phyloP scores from a whole-genome alignment of 2,797 vertebrate genomes.

The Molothrus aeneus region DNA sequence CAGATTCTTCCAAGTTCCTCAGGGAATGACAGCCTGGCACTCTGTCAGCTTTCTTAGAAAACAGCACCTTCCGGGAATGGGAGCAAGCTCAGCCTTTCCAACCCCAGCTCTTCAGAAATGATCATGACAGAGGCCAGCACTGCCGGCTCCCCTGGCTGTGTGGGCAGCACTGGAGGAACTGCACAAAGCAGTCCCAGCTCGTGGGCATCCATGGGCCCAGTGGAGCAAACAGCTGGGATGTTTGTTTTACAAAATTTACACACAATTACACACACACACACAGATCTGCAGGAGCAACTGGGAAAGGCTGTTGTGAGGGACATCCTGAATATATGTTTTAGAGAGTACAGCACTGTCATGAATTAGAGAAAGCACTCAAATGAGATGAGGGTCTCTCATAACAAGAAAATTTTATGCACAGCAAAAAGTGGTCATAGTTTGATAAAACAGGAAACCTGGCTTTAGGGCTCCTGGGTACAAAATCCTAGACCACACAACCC shows the following conservation, averaged over 20 bases:
- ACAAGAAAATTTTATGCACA: not conserved
- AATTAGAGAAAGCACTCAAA: not conserved
- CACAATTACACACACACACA: not conserved
- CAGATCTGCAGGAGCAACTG: not conserved
- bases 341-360: fast-evolving
- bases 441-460: not conserved
- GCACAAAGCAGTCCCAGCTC: not conserved
- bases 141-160: not conserved
- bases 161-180: not conserved
- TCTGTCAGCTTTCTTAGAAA: not conserved
- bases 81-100: not conserved
- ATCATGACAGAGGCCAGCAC: not conserved
- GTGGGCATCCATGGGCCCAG: not conserved
- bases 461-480: not conserved
- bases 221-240: not conserved
- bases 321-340: fast-evolving
- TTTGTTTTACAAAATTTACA: not conserved
- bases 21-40: not conserved
- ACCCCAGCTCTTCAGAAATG: fast-evolving
- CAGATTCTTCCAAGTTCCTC: not conserved
- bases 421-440: not conserved
- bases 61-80: not conserved
- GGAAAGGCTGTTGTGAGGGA: not conserved
- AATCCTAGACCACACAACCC: not conserved
- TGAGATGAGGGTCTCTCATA: not conserved